Percentiles rank a stretch among this genome's conserved stretches.
These are phyloP conservation scores for Porites evermanni DNA, from an alignment of 92 coral and sea anemone species.

Conservation along the genomic window DNA sequence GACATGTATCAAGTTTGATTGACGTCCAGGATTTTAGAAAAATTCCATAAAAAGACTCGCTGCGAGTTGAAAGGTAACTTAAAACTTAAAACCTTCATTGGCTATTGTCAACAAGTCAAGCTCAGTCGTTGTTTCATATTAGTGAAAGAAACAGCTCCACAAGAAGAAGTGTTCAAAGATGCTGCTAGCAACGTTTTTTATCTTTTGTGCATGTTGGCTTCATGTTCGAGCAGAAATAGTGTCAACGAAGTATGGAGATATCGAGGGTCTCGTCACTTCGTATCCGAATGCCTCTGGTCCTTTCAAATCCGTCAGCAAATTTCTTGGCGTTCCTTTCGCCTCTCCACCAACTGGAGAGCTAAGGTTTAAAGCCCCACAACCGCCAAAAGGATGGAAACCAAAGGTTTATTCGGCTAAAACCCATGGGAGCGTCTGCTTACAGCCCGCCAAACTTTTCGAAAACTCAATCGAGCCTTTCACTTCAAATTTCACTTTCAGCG, in stretches of 20 bases:
- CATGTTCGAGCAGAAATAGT: background rate
- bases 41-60: no score
- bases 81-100: no score
- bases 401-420: conserved; percentile 35
- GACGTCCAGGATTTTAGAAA: no score
- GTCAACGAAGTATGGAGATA: conserved; percentile 9
- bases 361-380: conserved; percentile 61
- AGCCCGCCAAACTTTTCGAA: background rate
- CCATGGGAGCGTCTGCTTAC: conserved; percentile 64
- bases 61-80: no score
- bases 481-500: conserved; percentile 24
- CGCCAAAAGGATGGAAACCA: conserved; percentile 52
- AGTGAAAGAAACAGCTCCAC: background rate
- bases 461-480: background rate
- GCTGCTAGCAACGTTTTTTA: background rate
- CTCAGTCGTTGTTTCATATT: background rate
- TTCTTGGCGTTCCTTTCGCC: conserved; percentile 43
- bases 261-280: background rate
- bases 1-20: no score
- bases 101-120: background rate
- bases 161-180: background rate
- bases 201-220: background rate
- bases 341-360: conserved; percentile 52
- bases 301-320: conserved; percentile 37
- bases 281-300: conserved; percentile 12